phyloP scores from a whole-genome alignment of 2,797 vertebrate genomes.

The Chrysolophus pictus region DNA sequence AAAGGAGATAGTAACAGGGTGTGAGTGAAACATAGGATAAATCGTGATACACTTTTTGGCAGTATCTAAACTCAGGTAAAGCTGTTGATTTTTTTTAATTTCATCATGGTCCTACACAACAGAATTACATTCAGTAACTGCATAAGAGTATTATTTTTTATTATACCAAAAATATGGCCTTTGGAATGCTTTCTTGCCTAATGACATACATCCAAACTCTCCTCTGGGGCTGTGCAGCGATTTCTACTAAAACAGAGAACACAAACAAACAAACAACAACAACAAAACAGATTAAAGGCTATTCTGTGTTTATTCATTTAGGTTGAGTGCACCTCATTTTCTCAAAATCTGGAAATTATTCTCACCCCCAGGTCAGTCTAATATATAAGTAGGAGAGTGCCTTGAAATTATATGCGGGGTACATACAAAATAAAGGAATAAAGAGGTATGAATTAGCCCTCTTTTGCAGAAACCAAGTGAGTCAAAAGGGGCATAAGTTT shows the following conservation, averaged over 20 bases:
- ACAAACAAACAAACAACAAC: background rate
- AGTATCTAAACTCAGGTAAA: constrained; percentile 24
- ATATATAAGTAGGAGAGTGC: background rate
- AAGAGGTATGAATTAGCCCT: background rate
- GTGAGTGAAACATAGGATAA: background rate
- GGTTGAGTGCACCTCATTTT: background rate
- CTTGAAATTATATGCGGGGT: background rate
- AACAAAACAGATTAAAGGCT: background rate
- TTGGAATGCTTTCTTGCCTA: background rate
- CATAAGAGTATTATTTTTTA: background rate
- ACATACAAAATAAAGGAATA: background rate
- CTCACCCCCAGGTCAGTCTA: background rate
- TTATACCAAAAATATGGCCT: background rate
- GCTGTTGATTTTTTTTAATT: background rate
- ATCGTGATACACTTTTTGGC: background rate
- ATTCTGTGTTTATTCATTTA: background rate
- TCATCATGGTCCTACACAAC: background rate
- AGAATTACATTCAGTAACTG: background rate
- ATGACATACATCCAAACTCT: background rate
- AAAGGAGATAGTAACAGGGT: constrained; percentile 19
- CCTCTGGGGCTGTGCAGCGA: background rate
- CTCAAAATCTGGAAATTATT: background rate
- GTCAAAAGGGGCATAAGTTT: background rate
- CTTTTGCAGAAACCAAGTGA: background rate
- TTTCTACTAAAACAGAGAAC: background rate